A percentile compares a stretch with the other conserved stretches of the same genome.
These are phyloP conservation scores for Hemiprocne comata DNA, from an alignment of 2,113 vertebrate genomes.

Conservation along the genomic window DNA sequence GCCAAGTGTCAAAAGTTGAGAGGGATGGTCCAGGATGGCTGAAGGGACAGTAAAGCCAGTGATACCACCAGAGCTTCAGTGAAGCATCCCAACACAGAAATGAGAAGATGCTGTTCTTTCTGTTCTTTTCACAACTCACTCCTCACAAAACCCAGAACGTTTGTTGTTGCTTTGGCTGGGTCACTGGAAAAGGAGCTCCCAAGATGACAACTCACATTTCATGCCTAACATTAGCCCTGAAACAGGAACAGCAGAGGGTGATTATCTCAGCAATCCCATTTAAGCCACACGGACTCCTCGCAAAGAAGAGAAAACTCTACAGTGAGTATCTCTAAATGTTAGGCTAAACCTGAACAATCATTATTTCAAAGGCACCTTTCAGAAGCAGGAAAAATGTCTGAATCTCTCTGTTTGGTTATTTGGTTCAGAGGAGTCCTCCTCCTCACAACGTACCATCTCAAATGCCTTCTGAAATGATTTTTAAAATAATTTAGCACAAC, in stretches of 20 bases:
- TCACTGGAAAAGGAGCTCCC: slow-evolving; percentile 7
- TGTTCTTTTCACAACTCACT: neutral
- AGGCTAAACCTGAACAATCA: slow-evolving; percentile 40
- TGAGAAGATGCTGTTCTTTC: neutral
- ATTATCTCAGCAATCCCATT: slow-evolving; percentile 57
- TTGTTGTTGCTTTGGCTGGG: neutral
- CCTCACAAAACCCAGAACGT: neutral
- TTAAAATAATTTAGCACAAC: neutral
- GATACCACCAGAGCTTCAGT: neutral
- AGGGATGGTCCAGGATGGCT: neutral
- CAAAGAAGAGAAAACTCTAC: slow-evolving; percentile 60
- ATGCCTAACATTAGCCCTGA: neutral
- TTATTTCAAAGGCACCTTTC: slow-evolving; percentile 46
- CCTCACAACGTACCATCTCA: neutral
- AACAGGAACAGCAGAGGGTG: slow-evolving; percentile 28
- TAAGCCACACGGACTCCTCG: neutral
- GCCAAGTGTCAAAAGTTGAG: fast-evolving
- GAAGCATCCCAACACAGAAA: neutral
- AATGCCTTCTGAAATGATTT: neutral
- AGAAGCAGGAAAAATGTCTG: neutral
- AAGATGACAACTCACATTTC: slow-evolving; percentile 40
- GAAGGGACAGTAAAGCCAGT: neutral
- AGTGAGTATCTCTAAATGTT: slow-evolving; percentile 58
- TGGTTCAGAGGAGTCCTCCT: neutral
- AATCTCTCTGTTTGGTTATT: slow-evolving; percentile 7